phyloP scores from a whole-genome alignment of 2,888 invertebrate species.

The Polyploca ridens region DNA sequence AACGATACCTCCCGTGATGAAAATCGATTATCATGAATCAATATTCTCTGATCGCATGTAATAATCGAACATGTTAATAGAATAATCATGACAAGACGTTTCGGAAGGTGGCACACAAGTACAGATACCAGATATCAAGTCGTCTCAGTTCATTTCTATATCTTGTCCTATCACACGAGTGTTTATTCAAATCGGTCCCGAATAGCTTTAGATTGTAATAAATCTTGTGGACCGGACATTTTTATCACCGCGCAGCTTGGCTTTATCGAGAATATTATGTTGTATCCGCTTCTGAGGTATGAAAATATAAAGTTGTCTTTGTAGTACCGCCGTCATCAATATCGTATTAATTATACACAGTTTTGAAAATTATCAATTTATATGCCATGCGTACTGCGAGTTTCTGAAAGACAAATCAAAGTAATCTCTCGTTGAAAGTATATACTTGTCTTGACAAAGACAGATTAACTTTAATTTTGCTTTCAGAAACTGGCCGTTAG shows the following conservation, averaged over 20 bases:
- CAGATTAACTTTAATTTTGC: too few relatives aligned
- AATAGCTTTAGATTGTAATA: constrained; percentile 71
- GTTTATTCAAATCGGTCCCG: constrained; percentile 67
- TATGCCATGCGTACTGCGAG: not conserved
- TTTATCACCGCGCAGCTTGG: constrained; percentile 60
- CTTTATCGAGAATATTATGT: constrained; percentile 38
- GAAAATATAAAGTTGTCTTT: constrained; percentile 18
- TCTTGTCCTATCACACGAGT: constrained; percentile 53
- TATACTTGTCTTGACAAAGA: too few relatives aligned
- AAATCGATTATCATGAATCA: constrained; percentile 50
- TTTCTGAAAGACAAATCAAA: too few relatives aligned
- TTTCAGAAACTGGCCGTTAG: too few relatives aligned
- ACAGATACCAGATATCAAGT: constrained; percentile 22
- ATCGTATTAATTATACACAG: not conserved
- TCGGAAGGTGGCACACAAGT: constrained; percentile 38
- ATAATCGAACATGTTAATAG: constrained; percentile 62
- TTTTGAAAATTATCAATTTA: not conserved
- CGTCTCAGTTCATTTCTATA: constrained; percentile 44
- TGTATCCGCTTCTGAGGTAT: constrained; percentile 47
- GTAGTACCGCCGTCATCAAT: too few relatives aligned
- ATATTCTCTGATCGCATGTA: constrained; percentile 55
- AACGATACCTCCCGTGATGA: constrained; percentile 29
- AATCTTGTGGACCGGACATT: constrained; percentile 66
- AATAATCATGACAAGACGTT: constrained; percentile 58
- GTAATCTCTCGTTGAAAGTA: too few relatives aligned